Base-by-base conservation (phyloP, 2,888 invertebrate species). In the Coenonympha arcania region DNA sequence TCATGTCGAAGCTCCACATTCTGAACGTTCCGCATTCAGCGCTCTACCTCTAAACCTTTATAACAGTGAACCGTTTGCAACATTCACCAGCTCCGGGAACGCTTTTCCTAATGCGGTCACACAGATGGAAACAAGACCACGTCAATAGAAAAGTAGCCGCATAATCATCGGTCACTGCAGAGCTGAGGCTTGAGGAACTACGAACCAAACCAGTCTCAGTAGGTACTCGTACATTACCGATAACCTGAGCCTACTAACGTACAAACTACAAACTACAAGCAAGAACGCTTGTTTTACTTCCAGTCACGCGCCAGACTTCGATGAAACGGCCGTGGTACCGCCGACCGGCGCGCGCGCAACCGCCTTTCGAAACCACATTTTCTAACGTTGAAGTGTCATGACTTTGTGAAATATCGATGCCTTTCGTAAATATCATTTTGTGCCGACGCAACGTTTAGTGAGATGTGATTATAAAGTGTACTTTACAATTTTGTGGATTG, bases 261-360 rank as follows among this genome's bases (percentile, higher is more conserved):
- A 24, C n/a, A n/a, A n/a, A n/a, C n/a, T n/a, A n/a, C n/a, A n/a
- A n/a, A n/a, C n/a, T n/a, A n/a, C n/a, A n/a, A n/a, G n/a, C n/a
- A n/a, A n/a, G n/a, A 39, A 20, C 47, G 54, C 40, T 50, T 50
- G 56, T 59, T 64, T 51, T 63, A 61, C 61, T 61, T 63, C 62
- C 58, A 62, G 61, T 63, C 64, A 61, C 66, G 65, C 71, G 76
- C 76, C 79, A 81, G 78, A 76, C 83, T 68, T 72, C 71, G 69
- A 62, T 62, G 60, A 66, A 65, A 60, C 76, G 76, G 61, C 66
- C 43, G 57, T 57, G 62, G 69, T 58, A 61, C 66, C 66, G 63
- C 50, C 73, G 69, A 58, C 54, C 56, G 55, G 69, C 68, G 64
- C 68, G 64, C 64, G 71, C 75, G 66, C 71, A 67, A 30, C 30